These are phyloP conservation scores for Cyclargus thomasi DNA, from an alignment of 1,140 invertebrate genomes.

Conservation along the genomic window DNA sequence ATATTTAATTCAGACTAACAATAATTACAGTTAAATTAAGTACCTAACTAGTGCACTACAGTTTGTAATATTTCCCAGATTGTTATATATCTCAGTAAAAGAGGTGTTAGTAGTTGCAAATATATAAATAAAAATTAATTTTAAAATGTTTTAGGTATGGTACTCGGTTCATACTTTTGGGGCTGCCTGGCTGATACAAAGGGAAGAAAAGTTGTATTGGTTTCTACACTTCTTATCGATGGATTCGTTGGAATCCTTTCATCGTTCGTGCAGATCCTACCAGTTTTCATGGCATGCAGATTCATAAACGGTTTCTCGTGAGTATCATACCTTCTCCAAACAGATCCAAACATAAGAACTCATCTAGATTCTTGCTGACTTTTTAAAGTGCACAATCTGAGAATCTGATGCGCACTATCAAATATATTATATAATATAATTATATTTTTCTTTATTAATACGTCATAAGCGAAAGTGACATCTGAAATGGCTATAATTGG, in stretches of 20 bases:
- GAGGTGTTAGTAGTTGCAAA: background rate
- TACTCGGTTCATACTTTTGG: constrained; percentile 92
- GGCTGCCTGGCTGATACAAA: constrained; percentile 89
- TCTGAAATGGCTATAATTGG: too few species aligned
- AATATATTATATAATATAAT: too few species aligned
- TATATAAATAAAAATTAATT: background rate
- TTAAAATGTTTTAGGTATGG: constrained; percentile 80
- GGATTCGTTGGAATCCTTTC: constrained; percentile 84
- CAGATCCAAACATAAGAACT: background rate
- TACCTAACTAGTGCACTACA: too few species aligned
- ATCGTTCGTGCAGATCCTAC: constrained; percentile 84
- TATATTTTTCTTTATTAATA: too few species aligned
- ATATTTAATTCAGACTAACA: too few species aligned
- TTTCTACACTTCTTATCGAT: constrained; percentile 85
- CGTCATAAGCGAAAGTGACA: too few species aligned
- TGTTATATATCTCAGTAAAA: too few species aligned
- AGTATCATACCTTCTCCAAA: constrained; percentile 70
- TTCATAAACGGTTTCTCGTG: constrained; percentile 92
- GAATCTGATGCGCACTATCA: too few species aligned
- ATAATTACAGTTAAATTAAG: too few species aligned
- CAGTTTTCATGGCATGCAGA: constrained; percentile 84
- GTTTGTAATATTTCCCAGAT: too few species aligned
- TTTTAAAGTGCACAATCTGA: too few species aligned
- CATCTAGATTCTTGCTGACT: too few species aligned
- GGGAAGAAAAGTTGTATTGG: constrained; percentile 84